Percentiles rank a stretch among this genome's conserved stretches.
phyloP scores from a whole-genome alignment of 92 coral and sea anemone genomes.

The Plumapathes pennacea region DNA sequence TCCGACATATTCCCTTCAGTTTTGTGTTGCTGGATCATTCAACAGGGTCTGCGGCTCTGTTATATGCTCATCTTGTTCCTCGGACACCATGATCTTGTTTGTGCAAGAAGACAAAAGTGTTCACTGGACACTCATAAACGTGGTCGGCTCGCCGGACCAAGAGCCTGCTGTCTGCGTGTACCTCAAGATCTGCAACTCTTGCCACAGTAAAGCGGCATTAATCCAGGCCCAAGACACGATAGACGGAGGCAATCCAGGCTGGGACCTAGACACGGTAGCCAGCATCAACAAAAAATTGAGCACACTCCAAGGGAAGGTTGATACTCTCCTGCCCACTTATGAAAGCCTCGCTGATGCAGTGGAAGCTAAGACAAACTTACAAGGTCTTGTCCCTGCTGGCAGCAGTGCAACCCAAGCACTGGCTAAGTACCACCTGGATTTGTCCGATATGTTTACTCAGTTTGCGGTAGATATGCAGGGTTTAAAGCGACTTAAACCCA shows the following conservation, averaged over 20 bases:
- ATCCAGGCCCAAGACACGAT: conserved; percentile 62
- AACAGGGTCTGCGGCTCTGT: conserved; percentile 85
- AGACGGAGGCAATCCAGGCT: conserved; percentile 56
- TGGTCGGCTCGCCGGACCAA: conserved; percentile 87
- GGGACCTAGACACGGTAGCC: conserved; percentile 64
- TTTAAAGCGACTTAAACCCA: conserved; percentile 79
- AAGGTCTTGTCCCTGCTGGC: conserved; percentile 63
- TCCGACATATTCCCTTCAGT: too few relatives aligned
- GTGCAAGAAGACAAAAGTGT: conserved; percentile 33
- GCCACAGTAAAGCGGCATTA: conserved; percentile 75
- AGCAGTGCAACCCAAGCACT: conserved; percentile 79
- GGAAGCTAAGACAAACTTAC: conserved; percentile 78
- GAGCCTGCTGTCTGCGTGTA: conserved; percentile 79
- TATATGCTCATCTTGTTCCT: conserved; percentile 77
- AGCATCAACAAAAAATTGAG: conserved; percentile 52
- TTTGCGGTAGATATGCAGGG: conserved; percentile 95
- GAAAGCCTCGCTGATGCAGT: conserved; percentile 88
- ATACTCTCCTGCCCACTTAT: conserved; percentile 66
- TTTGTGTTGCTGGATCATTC: background rate
- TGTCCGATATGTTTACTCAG: conserved; percentile 95
- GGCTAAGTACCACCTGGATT: conserved; percentile 87
- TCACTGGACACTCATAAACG: conserved; percentile 80
- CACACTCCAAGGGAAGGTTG: conserved; percentile 61
- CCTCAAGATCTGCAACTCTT: conserved; percentile 71
- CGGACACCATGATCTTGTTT: conserved; percentile 80